A percentile compares a stretch with the other conserved stretches of the same genome.
Evolutionary conservation across 2,888 invertebrate genomes (phyloP).

Genomic region (Eurytoma adleriae): DNA sequence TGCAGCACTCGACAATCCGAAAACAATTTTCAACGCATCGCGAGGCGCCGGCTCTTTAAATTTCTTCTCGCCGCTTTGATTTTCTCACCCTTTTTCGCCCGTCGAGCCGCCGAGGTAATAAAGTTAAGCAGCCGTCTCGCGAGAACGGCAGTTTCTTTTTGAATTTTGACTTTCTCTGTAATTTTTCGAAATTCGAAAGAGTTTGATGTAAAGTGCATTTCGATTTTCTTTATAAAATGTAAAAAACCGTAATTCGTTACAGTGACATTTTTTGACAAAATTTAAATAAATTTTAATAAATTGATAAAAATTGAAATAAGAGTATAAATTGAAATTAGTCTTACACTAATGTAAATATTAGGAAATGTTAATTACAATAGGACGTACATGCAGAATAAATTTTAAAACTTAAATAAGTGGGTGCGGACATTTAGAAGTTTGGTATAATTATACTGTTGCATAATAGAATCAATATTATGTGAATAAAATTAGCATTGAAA

Average conservation of each 20-base stretch:
- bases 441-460: background rate
- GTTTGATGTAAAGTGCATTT: background rate
- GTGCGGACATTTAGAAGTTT: background rate
- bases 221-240: background rate
- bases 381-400: background rate
- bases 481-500: slow-evolving; percentile 34
- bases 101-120: slow-evolving; percentile 10
- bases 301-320: too few relatives aligned
- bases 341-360: background rate
- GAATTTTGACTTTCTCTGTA: background rate
- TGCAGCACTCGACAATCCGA: background rate
- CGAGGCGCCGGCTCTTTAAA: background rate
- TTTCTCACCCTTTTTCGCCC: background rate
- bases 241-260: accelerated
- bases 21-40: slow-evolving; percentile 27
- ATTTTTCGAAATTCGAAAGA: background rate
- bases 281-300: too few relatives aligned
- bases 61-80: background rate
- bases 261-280: background rate
- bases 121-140: slow-evolving; percentile 12
- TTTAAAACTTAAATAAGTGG: slow-evolving; percentile 6
- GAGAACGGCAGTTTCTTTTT: background rate
- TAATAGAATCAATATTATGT: slow-evolving; percentile 20
- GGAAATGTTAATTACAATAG: too few relatives aligned
- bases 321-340: too few relatives aligned